Evolutionary conservation across 2,888 invertebrate species (phyloP), one percentile per base, ranked within the genome.

Genomic region (Halictus ligatus): DNA sequence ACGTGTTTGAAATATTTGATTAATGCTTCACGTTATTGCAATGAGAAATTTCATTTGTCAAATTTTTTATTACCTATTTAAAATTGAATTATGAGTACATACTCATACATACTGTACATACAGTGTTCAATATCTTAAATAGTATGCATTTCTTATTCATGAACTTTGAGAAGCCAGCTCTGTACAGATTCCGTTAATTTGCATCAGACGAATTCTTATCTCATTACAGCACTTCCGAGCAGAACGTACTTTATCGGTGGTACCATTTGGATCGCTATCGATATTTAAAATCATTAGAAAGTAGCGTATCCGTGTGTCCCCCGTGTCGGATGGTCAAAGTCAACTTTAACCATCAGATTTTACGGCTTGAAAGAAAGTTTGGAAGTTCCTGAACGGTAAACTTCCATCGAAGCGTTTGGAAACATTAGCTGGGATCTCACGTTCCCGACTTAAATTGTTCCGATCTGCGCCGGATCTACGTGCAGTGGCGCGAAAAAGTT

Each of bases 321-420:
- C 15, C 46, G 64, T 10, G 78, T 75, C 46, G 54, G 35, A 48
- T n/a, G 75, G 75, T 40, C 84, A 46, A 46, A 75, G 50, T 83
- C 60, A 73, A 76, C 78, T 85, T 69, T 75, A 58, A 79, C 84
- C 84, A 69, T 80, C 71, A 74, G 85, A 84, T 84, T 84, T 84
- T 85, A 84, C 76, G 74, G 43, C 50, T 74, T 15, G 74, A 58
- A 75, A 85, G 84, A 84, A 84, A 84, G 84, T 76, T 83, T 35
- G 71, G 13, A 79, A 83, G 72, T 83, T 85, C 35, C 71, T 54
- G 29, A 72, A 83, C 78, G 64, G 71, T 60, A 64, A 85, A 83
- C 64, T 85, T 73, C 21, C n/a, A 25, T 13, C 72, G 72, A 64
- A 48, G 48, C 75, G 40, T 75, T 85, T 72, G 75, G 78, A 58